These are phyloP conservation scores for Micronisus gabar DNA, from an alignment of 2,113 vertebrate genomes.

Conservation along the genomic window DNA sequence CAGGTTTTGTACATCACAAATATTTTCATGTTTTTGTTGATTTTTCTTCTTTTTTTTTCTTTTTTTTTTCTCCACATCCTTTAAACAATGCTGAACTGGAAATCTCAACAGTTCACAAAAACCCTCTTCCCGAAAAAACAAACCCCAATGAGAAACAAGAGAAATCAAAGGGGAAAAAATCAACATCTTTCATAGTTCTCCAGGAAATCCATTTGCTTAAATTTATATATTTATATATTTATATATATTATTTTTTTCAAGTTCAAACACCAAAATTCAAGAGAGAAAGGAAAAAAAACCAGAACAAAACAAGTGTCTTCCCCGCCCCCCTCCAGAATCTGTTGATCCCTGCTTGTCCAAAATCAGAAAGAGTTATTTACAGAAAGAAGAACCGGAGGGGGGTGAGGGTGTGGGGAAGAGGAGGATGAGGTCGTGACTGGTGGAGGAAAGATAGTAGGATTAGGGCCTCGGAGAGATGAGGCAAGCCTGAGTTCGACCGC, in stretches of 20 bases:
- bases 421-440: slow-evolving; percentile 37
- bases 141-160: slow-evolving; percentile 75
- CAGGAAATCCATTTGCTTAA: slow-evolving; percentile 74
- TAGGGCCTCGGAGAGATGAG: slow-evolving; percentile 66
- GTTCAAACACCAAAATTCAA: slow-evolving; percentile 78
- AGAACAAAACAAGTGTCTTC: slow-evolving; percentile 63
- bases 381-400: slow-evolving; percentile 71
- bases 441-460: slow-evolving; percentile 18
- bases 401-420: slow-evolving; percentile 41
- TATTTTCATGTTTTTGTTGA: slow-evolving; percentile 73
- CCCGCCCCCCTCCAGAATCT: slow-evolving; percentile 70
- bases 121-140: slow-evolving; percentile 64
- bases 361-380: slow-evolving; percentile 79
- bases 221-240: slow-evolving; percentile 70
- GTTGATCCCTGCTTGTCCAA: slow-evolving; percentile 78
- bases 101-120: slow-evolving; percentile 78
- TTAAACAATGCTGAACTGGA: slow-evolving; percentile 75
- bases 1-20: slow-evolving; percentile 82
- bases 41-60: slow-evolving; percentile 39
- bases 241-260: slow-evolving; percentile 68
- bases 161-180: slow-evolving; percentile 71
- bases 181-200: slow-evolving; percentile 58
- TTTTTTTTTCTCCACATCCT: slow-evolving; percentile 23
- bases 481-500: slow-evolving; percentile 62
- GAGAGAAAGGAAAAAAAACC: slow-evolving; percentile 69